phyloP scores from a whole-genome alignment of 2,797 vertebrate genomes.

The Tolypeutes matacus region DNA sequence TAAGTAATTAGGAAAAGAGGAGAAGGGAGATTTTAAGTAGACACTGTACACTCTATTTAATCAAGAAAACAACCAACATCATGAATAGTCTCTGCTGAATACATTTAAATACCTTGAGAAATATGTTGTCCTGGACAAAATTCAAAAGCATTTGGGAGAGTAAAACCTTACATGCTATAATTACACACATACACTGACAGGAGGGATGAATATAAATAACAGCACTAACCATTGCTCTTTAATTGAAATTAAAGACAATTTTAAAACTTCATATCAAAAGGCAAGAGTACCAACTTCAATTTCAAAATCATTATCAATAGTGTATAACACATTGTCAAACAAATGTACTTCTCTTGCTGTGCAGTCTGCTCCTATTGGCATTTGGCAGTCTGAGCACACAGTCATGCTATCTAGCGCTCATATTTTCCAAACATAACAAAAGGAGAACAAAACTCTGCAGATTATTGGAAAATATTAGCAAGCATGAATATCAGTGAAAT shows the following conservation, averaged over 20 bases:
- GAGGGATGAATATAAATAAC: slow-evolving; percentile 76
- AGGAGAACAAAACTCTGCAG: slow-evolving; percentile 74
- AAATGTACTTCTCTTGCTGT: slow-evolving; percentile 79
- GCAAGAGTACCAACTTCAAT: slow-evolving; percentile 79
- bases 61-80: slow-evolving; percentile 51
- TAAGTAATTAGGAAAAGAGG: slow-evolving; percentile 46
- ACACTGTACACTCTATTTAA: neutral
- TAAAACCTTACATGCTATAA: slow-evolving; percentile 74
- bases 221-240: slow-evolving; percentile 79
- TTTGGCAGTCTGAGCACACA: slow-evolving; percentile 83
- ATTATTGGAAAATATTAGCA: slow-evolving; percentile 79
- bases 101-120: slow-evolving; percentile 79
- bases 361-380: slow-evolving; percentile 83
- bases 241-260: slow-evolving; percentile 67
- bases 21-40: neutral
- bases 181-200: slow-evolving; percentile 72
- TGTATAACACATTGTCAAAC: slow-evolving; percentile 85
- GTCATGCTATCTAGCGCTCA: slow-evolving; percentile 76
- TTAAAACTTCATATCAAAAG: slow-evolving; percentile 74
- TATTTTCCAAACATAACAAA: slow-evolving; percentile 84
- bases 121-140: slow-evolving; percentile 77
- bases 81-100: slow-evolving; percentile 68
- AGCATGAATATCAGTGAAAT: slow-evolving; percentile 7
- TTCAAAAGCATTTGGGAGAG: slow-evolving; percentile 80
- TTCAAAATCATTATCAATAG: slow-evolving; percentile 83